Conservation (phyloP, 2,888 invertebrate genomes). For the Neoitamus cyanurus region DNA sequence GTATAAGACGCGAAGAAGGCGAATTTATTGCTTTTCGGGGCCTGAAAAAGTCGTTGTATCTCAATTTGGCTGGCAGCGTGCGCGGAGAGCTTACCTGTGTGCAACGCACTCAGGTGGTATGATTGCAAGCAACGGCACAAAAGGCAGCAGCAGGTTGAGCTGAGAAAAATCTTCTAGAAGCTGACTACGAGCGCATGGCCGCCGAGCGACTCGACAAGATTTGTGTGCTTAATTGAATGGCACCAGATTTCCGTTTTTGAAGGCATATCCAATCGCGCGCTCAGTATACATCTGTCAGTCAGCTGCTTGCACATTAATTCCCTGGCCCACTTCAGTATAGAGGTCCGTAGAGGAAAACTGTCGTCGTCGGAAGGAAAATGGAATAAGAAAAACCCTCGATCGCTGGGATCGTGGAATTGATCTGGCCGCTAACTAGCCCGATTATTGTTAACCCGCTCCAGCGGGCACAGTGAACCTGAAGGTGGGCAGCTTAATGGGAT, state of each 20-base stretch:
- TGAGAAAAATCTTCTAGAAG: background rate
- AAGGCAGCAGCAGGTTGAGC: background rate
- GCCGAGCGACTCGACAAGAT: conserved; percentile 1
- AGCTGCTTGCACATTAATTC: conserved; percentile 7
- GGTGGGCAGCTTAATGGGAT: conserved; percentile 42
- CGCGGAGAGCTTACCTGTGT: background rate
- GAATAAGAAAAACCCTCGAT: background rate
- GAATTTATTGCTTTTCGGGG: conserved; percentile 46
- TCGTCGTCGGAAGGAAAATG: background rate
- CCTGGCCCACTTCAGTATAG: background rate
- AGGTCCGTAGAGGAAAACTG: background rate
- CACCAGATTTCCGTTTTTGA: conserved; percentile 29
- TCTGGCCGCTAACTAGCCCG: conserved; percentile 13
- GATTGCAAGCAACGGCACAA: background rate
- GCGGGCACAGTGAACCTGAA: background rate
- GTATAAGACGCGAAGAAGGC: background rate
- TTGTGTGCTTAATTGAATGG: conserved; percentile 31
- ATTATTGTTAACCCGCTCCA: conserved; percentile 20
- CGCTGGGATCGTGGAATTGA: background rate
- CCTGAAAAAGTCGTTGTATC: conserved; percentile 48
- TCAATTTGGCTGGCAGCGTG: conserved; percentile 45
- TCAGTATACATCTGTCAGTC: conserved; percentile 36
- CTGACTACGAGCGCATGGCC: background rate
- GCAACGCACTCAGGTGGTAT: background rate
- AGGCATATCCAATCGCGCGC: background rate